Evolutionary conservation across 2,113 vertebrate species (phyloP).

Genomic region (Hystrix brachyura): DNA sequence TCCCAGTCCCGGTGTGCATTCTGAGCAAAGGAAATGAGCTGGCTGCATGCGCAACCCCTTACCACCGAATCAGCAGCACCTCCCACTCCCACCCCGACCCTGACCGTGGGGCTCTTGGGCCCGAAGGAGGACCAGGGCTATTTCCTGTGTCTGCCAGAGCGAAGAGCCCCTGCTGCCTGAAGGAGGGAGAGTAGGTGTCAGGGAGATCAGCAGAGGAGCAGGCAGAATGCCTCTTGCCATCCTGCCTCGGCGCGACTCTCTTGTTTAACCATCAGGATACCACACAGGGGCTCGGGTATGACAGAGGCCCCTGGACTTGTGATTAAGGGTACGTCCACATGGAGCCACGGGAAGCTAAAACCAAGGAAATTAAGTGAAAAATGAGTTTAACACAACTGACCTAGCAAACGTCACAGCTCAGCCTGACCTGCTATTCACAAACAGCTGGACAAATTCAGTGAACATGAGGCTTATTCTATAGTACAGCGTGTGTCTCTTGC

Average conservation of each 20-base stretch:
- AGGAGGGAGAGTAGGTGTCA: neutral
- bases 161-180: neutral
- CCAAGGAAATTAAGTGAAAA: neutral
- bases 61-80: neutral
- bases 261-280: too few relatives aligned
- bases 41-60: neutral
- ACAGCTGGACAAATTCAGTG: neutral
- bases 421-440: neutral
- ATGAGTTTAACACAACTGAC: neutral
- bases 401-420: neutral
- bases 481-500: too few relatives aligned
- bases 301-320: neutral
- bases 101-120: neutral
- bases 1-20: neutral
- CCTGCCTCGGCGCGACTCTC: accelerated
- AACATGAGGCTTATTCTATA: neutral
- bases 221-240: too few relatives aligned
- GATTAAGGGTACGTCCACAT: neutral
- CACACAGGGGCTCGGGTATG: accelerated
- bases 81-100: neutral
- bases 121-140: neutral
- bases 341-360: neutral
- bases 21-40: neutral
- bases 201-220: neutral
- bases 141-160: neutral